Percentiles rank a stretch among this genome's conserved stretches.
Evolutionary conservation across 2,113 vertebrate genomes (phyloP).

Genomic region (Sciurus niger): DNA sequence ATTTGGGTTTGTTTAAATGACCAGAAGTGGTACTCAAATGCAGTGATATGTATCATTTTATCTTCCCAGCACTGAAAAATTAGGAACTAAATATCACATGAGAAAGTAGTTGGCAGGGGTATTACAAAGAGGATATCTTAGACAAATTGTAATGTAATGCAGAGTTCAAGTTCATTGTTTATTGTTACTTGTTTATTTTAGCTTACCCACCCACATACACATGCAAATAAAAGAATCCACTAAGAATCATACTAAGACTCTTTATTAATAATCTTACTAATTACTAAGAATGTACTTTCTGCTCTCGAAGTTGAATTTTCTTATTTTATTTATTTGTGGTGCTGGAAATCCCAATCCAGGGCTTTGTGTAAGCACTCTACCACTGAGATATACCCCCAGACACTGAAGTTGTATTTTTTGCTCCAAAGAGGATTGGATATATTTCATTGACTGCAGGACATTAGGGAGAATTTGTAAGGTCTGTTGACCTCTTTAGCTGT

Average conservation of each 20-base stretch:
- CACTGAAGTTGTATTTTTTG: neutral
- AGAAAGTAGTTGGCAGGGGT: neutral
- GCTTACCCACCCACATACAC: neutral
- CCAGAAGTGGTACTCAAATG: constrained; percentile 66
- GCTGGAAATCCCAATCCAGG: neutral
- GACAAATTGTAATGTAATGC: neutral
- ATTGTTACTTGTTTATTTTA: neutral
- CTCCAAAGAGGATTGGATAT: neutral
- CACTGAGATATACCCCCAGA: neutral
- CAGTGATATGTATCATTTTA: neutral
- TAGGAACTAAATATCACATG: constrained; percentile 13
- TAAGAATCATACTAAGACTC: constrained; percentile 19
- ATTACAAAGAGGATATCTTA: neutral
- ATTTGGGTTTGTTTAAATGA: constrained; percentile 72
- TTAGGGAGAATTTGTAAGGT: neutral
- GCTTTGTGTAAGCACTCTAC: neutral
- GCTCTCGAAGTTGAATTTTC: neutral
- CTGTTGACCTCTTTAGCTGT: neutral
- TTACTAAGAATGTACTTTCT: neutral
- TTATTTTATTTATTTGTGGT: neutral
- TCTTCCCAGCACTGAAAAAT: constrained; percentile 34
- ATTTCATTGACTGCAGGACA: neutral
- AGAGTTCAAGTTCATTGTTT: constrained; percentile 5
- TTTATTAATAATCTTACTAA: constrained; percentile 12
- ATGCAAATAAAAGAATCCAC: neutral